Evolutionary conservation across 2,113 vertebrate species (phyloP), one percentile per base, ranked within the genome.

Genomic region (Myiagra hebetior): DNA sequence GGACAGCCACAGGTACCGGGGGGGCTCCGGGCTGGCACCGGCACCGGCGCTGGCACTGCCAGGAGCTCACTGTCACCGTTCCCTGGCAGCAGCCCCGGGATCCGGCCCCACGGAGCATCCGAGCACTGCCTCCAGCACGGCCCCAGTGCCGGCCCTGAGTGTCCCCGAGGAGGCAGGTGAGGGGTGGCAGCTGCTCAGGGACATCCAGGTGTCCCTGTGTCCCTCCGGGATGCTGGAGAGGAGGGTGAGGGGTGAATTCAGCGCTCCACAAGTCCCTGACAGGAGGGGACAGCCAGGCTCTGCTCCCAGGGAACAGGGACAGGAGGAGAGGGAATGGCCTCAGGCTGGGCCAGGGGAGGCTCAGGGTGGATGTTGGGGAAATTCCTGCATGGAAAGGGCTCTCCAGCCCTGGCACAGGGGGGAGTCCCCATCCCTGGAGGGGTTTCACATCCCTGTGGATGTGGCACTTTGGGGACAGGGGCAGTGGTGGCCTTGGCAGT

Each of bases 91-190:
- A 3, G 44, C 53, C 5, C 13, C 9, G 2, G 37, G 11, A 26
- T 1, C 23, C 23, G 8, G 57, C 39, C 26, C 50, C 4, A 11
- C 4, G 2, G 44, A 65, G n/a, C 7, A 0, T 0, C 69, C 10
- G 4, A 39, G 72, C 3, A 2, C n/a, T 0, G 28, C 9, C 14
- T 3, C 30, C 11, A 7, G 14, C 35, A 0, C 3, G 18, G 44
- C 26, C 12, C 97, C 91, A 0, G 27, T 73, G 10, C 88, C 37
- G 4, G 92, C 33, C 0, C 92, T 95, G 17, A 80, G 70, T 82
- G 87, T 95, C 83, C 96, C 96, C 4, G 89, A 73, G 44, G 88
- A 95, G 3, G 55, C 90, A 92, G 97, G 98, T 98, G 94, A 97
- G 67, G 9, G 22, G 11, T 18, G 23, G 23, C 65, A 60, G 28